phyloP scores from a whole-genome alignment of 2,797 vertebrate genomes.

The Sphaeramia orbicularis region DNA sequence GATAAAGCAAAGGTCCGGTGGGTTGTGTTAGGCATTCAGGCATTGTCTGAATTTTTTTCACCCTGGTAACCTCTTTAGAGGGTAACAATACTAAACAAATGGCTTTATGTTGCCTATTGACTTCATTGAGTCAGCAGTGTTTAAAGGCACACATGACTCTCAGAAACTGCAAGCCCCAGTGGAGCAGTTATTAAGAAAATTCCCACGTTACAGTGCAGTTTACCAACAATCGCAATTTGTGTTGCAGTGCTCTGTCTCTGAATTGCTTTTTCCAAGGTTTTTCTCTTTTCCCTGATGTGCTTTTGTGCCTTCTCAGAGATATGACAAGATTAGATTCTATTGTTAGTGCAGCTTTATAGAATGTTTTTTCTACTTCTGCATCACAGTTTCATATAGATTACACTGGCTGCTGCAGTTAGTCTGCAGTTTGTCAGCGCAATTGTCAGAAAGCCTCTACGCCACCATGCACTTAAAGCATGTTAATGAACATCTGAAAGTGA shows the following conservation, averaged over 20 bases:
- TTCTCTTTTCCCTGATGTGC: background rate
- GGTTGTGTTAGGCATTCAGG: slow-evolving; percentile 27
- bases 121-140: slow-evolving; percentile 41
- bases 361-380: slow-evolving; percentile 15
- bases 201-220: background rate
- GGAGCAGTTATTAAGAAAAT: slow-evolving; percentile 7
- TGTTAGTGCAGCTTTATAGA: slow-evolving; percentile 2
- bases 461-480: slow-evolving; percentile 1
- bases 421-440: slow-evolving; percentile 20
- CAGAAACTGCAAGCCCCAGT: slow-evolving; percentile 9
- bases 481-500: slow-evolving; percentile 39
- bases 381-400: background rate
- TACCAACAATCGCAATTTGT: slow-evolving; percentile 4
- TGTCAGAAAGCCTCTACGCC: slow-evolving; percentile 16
- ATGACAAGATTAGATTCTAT: background rate
- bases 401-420: slow-evolving; percentile 2
- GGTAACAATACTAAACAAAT: slow-evolving; percentile 61
- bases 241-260: background rate
- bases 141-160: slow-evolving; percentile 27
- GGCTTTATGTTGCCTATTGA: slow-evolving; percentile 51
- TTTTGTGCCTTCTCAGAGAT: background rate
- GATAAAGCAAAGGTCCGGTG: slow-evolving; percentile 43
- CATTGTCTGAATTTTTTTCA: slow-evolving; percentile 50
- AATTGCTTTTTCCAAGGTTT: background rate
- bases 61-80: slow-evolving; percentile 30